phyloP scores from a whole-genome alignment of 2,113 vertebrate genomes.

The Ceratotherium simum region DNA sequence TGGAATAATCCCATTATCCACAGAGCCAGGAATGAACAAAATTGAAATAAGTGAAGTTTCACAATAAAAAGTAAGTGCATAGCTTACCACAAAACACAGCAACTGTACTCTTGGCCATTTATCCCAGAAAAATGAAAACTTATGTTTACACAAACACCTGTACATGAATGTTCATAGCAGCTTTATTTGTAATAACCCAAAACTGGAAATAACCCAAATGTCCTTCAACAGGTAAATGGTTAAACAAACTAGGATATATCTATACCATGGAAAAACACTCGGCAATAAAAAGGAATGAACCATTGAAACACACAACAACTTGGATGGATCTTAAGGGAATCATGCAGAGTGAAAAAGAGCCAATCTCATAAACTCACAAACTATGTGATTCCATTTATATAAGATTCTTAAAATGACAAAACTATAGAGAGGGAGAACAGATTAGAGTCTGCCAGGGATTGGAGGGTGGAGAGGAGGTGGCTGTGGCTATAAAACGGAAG shows the following conservation, averaged over 20 bases:
- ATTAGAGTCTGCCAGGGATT: background rate
- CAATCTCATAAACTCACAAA: background rate
- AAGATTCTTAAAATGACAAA: background rate
- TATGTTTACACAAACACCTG: background rate
- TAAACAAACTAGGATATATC: background rate
- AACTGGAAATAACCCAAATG: background rate
- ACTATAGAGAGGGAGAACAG: background rate
- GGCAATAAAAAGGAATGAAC: background rate
- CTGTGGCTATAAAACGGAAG: background rate
- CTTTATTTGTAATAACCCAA: background rate
- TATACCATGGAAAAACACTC: background rate
- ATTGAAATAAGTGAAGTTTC: background rate
- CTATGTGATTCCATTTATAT: background rate
- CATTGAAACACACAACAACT: background rate
- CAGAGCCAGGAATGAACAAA: background rate
- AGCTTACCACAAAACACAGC: background rate
- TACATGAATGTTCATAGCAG: background rate
- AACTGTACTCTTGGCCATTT: background rate
- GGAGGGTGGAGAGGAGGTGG: background rate
- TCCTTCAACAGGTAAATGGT: background rate
- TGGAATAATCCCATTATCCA: background rate
- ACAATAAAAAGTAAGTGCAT: background rate
- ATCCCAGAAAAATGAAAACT: background rate
- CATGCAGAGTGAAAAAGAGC: background rate
- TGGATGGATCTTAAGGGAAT: background rate